Evolutionary conservation across 2,797 vertebrate genomes (phyloP), one percentile per base, ranked within the genome.

Genomic region (Spatula clypeata): DNA sequence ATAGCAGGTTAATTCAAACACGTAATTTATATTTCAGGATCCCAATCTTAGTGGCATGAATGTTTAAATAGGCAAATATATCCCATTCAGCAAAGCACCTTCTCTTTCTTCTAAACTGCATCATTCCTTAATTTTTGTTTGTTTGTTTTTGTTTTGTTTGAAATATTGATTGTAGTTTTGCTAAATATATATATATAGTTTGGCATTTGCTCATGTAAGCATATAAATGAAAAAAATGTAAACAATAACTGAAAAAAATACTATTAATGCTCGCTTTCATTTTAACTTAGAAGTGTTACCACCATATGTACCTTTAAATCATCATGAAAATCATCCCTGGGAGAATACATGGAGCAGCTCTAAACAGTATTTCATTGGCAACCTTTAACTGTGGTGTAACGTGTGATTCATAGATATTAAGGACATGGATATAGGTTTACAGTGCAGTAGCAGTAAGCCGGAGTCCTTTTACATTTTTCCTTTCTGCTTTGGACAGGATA

Each of bases 11-110:
- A 87, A 80, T 88, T 92, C n/a, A 88, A 67, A 44, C 19, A 32
- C 6, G 1, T 54, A 62, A 88, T 86, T 93, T 73, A 61, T 58
- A 81, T 74, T 86, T 93, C 57, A 91, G n/a, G 32, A 57, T 31
- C 13, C 17, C 11, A 60, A 29, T 64, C 24, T 65, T 13, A 87
- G 20, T 31, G 17, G 74, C 40, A 71, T 9, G 20, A 67, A 79
- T 54, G 40, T 77, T 93, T 82, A 82, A 92, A 89, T 61, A 79
- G 84, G 44, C 16, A 93, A 92, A 87, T 51, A 74, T 53, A 80
- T 58, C 10, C 34, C 62, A 42, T 47, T 76, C 45, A 81, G 51
- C 38, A 79, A 90, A 90, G 26, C 15, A 1, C 29, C 12, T 79
- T 83, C 42, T 20, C 36, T 49, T 79, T 69, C 36, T 74, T 36